Evolutionary conservation across 30 jellyfish, hydroid and myxozoan species (phyloP).

Genomic region (Hydra vulgaris): DNA sequence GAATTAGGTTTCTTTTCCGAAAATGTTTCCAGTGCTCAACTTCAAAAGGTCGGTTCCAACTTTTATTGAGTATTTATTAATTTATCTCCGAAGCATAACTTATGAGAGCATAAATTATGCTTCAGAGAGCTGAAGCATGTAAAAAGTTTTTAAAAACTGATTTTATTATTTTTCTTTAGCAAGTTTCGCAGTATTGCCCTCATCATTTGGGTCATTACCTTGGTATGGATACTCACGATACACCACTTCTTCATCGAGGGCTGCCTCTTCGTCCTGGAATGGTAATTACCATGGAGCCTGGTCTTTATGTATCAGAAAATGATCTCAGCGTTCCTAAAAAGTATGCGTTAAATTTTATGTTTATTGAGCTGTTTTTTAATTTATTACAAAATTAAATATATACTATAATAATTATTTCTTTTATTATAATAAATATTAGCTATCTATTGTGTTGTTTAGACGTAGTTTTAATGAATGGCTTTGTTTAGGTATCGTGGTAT

Average conservation of each 20-base stretch:
- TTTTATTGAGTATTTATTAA: background rate
- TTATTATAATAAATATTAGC: too few species aligned
- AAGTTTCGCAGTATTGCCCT: slow-evolving; percentile 66
- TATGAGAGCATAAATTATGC: too few species aligned
- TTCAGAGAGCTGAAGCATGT: too few species aligned
- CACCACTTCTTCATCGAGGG: slow-evolving; percentile 68
- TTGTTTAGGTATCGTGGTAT: slow-evolving; percentile 75
- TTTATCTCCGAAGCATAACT: too few species aligned
- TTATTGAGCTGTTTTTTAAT: background rate
- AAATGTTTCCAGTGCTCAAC: background rate
- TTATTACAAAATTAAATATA: too few species aligned
- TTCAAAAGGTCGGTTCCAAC: background rate
- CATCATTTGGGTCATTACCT: slow-evolving; percentile 95
- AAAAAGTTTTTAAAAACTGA: background rate
- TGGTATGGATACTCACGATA: slow-evolving; percentile 99
- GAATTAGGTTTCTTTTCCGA: background rate
- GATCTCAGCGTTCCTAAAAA: slow-evolving; percentile 44
- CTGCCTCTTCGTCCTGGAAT: slow-evolving; percentile 79
- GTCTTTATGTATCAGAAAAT: slow-evolving; percentile 58
- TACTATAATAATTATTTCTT: too few species aligned
- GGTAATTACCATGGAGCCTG: slow-evolving; percentile 92
- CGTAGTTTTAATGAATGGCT: background rate
- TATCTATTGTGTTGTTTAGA: background rate
- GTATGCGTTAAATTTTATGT: slow-evolving; percentile 15
- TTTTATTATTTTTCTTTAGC: slow-evolving; percentile 6